Percentiles rank a stretch among this genome's conserved stretches.
phyloP scores from a whole-genome alignment of 2,113 vertebrate genomes.

The Hippocampus guttulatus region DNA sequence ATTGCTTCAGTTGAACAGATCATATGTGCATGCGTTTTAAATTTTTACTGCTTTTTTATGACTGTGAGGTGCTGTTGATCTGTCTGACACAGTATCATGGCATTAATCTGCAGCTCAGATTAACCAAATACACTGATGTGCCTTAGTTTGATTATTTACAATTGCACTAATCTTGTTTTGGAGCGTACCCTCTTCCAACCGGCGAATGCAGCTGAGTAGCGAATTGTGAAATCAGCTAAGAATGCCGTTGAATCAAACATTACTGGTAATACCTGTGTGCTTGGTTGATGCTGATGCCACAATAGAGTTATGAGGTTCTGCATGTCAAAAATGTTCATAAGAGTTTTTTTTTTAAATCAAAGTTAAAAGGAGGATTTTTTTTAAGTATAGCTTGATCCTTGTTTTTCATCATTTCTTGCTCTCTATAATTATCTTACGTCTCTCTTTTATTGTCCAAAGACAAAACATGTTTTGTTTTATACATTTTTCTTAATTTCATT shows the following conservation, averaged over 20 bases:
- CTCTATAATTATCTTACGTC: not conserved
- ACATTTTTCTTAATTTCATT: not conserved
- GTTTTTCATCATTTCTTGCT: not conserved
- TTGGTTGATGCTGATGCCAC: constrained; percentile 36
- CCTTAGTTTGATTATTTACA: constrained; percentile 62
- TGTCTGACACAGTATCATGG: constrained; percentile 58
- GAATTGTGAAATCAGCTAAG: constrained; percentile 38
- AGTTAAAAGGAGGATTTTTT: not conserved
- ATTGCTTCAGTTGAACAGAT: not conserved
- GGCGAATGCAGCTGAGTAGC: constrained; percentile 23
- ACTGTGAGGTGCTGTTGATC: constrained; percentile 25
- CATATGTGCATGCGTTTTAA: not conserved
- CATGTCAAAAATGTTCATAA: constrained; percentile 37
- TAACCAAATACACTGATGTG: constrained; percentile 56
- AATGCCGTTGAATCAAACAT: constrained; percentile 66
- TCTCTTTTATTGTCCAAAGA: not conserved
- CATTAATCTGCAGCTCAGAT: constrained; percentile 64
- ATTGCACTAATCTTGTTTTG: constrained; percentile 67
- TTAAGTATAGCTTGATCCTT: not conserved
- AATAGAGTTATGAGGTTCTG: constrained; percentile 34
- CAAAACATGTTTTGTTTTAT: constrained; percentile 1
- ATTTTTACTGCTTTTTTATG: constrained; percentile 1
- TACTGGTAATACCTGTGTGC: constrained; percentile 48
- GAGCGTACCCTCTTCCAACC: constrained; percentile 41
- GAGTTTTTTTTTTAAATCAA: constrained; percentile 9